These are phyloP conservation scores for Pachycephus smyrnensis DNA, from an alignment of 2,888 invertebrate species.

Conservation along the genomic window DNA sequence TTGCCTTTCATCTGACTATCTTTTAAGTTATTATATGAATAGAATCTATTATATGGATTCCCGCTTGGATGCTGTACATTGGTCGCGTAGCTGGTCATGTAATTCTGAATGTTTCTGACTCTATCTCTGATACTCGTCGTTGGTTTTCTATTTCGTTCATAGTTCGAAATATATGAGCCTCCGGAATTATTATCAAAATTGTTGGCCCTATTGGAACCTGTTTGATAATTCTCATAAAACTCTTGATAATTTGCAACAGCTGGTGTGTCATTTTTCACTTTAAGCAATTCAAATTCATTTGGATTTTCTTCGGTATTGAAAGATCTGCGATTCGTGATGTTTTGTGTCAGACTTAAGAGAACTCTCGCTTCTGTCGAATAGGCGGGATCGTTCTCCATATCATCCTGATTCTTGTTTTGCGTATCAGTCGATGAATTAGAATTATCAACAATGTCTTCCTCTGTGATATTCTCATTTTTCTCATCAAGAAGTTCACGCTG, in stretches of 20 bases:
- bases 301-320: slow-evolving; percentile 47
- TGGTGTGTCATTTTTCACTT: slow-evolving; percentile 59
- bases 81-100: slow-evolving; percentile 37
- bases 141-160: background rate
- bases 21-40: slow-evolving; percentile 8
- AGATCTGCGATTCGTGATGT: slow-evolving; percentile 49
- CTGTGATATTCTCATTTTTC: background rate
- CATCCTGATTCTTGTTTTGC: slow-evolving; percentile 10
- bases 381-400: slow-evolving; percentile 44
- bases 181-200: slow-evolving; percentile 1
- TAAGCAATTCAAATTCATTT: slow-evolving; percentile 60
- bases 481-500: background rate
- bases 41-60: slow-evolving; percentile 29
- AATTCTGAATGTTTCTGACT: slow-evolving; percentile 42
- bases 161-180: background rate
- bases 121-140: slow-evolving; percentile 28
- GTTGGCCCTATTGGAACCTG: background rate
- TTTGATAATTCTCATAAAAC: slow-evolving; percentile 50
- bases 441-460: background rate
- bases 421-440: background rate
- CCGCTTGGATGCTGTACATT: slow-evolving; percentile 20
- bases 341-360: slow-evolving; percentile 44
- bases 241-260: slow-evolving; percentile 58
- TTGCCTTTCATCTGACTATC: slow-evolving; percentile 7
- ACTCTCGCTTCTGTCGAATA: slow-evolving; percentile 54